Conservation (phyloP, 2,888 invertebrate species). For the Drosophila mayaguana region DNA sequence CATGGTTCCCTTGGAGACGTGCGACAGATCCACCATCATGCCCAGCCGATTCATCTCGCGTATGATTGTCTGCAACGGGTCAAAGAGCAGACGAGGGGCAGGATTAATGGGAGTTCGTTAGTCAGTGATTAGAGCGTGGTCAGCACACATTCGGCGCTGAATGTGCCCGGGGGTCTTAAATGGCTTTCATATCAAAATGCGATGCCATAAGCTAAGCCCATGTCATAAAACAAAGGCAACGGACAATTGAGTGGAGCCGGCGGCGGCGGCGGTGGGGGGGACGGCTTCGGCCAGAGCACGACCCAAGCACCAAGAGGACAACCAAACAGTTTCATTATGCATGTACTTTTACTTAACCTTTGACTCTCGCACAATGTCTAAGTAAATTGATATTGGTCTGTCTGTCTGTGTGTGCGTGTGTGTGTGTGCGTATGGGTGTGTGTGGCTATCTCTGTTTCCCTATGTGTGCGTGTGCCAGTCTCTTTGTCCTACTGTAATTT, state of each 20-base stretch:
- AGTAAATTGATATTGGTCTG: conserved; percentile 72
- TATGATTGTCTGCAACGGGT: conserved; percentile 88
- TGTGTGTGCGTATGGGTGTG: background rate
- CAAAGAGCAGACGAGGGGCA: background rate
- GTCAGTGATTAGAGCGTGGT: conserved; percentile 56
- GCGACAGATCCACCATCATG: conserved; percentile 94
- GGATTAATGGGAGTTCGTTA: conserved; percentile 52
- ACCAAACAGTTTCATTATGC: conserved; percentile 62
- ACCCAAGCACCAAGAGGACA: conserved; percentile 23
- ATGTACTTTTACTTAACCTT: conserved; percentile 76
- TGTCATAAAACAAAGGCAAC: conserved; percentile 79
- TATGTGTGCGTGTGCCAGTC: conserved; percentile 13
- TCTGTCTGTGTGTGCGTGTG: background rate
- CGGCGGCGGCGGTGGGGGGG: background rate
- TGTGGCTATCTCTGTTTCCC: background rate
- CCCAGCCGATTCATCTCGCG: conserved; percentile 95
- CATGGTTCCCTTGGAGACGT: conserved; percentile 93
- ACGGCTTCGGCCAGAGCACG: background rate
- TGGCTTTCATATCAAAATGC: conserved; percentile 54
- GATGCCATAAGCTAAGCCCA: conserved; percentile 53
- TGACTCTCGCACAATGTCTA: conserved; percentile 53
- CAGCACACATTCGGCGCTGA: conserved; percentile 6
- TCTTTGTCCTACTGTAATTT: conserved; percentile 62
- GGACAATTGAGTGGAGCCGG: conserved; percentile 36
- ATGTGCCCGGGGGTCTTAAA: conserved; percentile 31